A percentile compares a stretch with the other conserved stretches of the same genome.
Conservation (phyloP, 2,888 invertebrate species). For the Nemotelus nigrinus region DNA sequence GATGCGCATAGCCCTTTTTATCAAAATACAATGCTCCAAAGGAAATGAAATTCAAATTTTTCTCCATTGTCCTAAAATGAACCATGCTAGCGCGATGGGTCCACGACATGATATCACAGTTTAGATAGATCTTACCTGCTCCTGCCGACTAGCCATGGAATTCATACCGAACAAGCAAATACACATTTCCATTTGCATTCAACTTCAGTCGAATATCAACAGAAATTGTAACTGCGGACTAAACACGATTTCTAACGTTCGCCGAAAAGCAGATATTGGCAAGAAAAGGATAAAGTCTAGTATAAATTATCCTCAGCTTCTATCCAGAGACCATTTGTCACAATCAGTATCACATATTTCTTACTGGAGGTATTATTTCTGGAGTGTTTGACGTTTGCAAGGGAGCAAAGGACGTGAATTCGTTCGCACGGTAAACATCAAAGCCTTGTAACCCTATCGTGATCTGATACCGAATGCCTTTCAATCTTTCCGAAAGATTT, state of each 20-base stretch:
- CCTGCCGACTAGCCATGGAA: constrained; percentile 1
- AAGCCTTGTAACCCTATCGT: constrained; percentile 37
- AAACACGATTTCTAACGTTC: not conserved
- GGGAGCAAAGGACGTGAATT: not conserved
- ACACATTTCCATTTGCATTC: constrained; percentile 42
- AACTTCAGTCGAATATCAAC: not conserved
- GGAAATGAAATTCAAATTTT: constrained; percentile 52
- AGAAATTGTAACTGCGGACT: not conserved
- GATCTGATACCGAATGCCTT: constrained; percentile 34
- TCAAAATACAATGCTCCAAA: constrained; percentile 51
- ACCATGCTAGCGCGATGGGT: constrained; percentile 24
- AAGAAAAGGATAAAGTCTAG: constrained; percentile 4
- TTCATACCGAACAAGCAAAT: constrained; percentile 20
- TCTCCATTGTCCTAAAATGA: constrained; percentile 28
- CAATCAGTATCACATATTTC: constrained; percentile 46
- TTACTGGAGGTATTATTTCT: constrained; percentile 23
- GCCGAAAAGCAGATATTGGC: not conserved
- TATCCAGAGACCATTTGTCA: constrained; percentile 45
- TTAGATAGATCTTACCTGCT: constrained; percentile 31
- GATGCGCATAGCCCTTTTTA: constrained; percentile 46
- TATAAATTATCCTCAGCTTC: constrained; percentile 40
- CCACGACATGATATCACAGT: not conserved
- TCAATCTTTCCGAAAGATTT: constrained; percentile 41
- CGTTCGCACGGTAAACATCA: constrained; percentile 19
- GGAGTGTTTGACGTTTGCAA: constrained; percentile 2